phyloP scores from a whole-genome alignment of 2,888 invertebrate genomes.

The Cryptops parisi region DNA sequence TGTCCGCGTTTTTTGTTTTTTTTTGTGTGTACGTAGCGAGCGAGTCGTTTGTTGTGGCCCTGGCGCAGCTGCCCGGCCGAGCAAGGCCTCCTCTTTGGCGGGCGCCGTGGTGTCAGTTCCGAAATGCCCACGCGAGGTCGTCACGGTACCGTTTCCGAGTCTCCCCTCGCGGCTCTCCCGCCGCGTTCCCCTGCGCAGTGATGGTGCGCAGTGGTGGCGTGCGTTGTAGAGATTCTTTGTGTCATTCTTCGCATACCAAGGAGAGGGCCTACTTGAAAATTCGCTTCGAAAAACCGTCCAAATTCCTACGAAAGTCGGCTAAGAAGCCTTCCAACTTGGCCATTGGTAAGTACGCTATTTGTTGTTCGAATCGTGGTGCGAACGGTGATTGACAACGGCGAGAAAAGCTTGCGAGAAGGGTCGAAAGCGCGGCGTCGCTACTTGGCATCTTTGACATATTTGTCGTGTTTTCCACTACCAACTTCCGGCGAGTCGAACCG shows the following conservation, averaged over 20 bases:
- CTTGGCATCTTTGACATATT: constrained; percentile 33
- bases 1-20: too few relatives aligned
- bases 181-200: constrained; percentile 21
- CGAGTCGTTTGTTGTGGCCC: too few relatives aligned
- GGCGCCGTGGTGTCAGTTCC: too few relatives aligned
- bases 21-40: too few relatives aligned
- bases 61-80: too few relatives aligned
- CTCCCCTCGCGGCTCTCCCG: neutral
- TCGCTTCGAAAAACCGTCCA: constrained; percentile 34
- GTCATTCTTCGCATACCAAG: constrained; percentile 92
- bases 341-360: constrained; percentile 39
- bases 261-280: constrained; percentile 41
- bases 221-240: constrained; percentile 95
- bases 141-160: neutral
- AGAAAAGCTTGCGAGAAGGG: constrained; percentile 21
- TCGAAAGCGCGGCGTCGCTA: constrained; percentile 23
- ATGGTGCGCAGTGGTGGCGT: constrained; percentile 31
- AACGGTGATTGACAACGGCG: constrained; percentile 17
- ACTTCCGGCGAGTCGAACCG: neutral
- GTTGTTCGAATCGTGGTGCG: constrained; percentile 9
- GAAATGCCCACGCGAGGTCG: neutral
- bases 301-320: constrained; percentile 46
- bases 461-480: constrained; percentile 26
- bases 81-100: too few relatives aligned
- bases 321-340: constrained; percentile 47